Conservation (phyloP, 2,797 vertebrate genomes). For the Carduelis carduelis region DNA sequence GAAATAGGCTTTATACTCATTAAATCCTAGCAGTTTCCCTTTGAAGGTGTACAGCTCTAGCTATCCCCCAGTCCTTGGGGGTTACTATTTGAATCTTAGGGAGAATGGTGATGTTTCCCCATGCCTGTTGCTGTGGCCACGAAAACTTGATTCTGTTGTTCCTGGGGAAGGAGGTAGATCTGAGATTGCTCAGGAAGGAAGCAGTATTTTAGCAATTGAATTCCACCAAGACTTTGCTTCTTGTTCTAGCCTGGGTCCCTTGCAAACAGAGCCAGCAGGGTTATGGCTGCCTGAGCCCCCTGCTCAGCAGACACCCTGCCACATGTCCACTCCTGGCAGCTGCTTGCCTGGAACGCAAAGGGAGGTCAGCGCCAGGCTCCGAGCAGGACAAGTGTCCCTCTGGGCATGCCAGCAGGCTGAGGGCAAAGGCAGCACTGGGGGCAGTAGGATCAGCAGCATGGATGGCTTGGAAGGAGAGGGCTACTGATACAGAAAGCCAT, state of each 20-base stretch:
- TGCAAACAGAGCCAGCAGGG: background rate
- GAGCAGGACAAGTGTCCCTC: background rate
- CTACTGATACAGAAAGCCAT: background rate
- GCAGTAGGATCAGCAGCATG: background rate
- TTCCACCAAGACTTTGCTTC: background rate
- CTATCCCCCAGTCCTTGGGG: background rate
- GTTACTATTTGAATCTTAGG: background rate
- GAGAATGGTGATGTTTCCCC: background rate
- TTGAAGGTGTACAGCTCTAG: background rate
- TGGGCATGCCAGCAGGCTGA: accelerated
- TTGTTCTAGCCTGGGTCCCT: background rate
- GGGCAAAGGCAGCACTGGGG: background rate
- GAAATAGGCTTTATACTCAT: background rate
- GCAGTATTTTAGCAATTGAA: background rate
- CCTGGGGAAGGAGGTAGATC: background rate
- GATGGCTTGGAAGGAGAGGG: background rate
- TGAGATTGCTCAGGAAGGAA: background rate
- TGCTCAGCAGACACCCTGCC: background rate
- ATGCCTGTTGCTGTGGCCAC: background rate
- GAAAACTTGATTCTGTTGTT: background rate
- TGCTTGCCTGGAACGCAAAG: background rate
- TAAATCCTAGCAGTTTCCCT: background rate
- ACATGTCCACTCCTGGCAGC: background rate
- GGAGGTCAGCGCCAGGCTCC: background rate
- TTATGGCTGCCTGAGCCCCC: accelerated